These are phyloP conservation scores for Leucozona laternaria DNA, from an alignment of 2,888 invertebrate species.

Conservation along the genomic window DNA sequence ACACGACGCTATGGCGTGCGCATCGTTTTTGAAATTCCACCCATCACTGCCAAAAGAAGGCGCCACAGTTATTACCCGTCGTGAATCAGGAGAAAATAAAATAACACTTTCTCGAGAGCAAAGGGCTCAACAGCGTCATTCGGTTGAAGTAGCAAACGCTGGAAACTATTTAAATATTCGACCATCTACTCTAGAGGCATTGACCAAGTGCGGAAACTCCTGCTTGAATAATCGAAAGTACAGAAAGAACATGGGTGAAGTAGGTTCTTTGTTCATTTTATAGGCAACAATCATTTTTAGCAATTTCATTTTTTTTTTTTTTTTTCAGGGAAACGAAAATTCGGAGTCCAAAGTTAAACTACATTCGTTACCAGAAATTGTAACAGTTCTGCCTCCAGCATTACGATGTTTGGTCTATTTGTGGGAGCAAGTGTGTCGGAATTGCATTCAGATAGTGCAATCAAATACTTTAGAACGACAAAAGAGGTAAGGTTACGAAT, in stretches of 20 bases:
- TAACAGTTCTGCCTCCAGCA: constrained; percentile 93
- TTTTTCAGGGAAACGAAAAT: constrained; percentile 50
- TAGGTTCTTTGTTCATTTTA: constrained; percentile 27
- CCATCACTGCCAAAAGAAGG: constrained; percentile 93
- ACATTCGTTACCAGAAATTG: constrained; percentile 84
- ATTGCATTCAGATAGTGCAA: constrained; percentile 87
- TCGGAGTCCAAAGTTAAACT: constrained; percentile 79
- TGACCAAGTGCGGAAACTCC: constrained; percentile 91
- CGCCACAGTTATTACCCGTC: constrained; percentile 89
- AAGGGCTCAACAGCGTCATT: constrained; percentile 91
- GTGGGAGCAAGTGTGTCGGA: constrained; percentile 93
- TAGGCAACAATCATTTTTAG: background rate
- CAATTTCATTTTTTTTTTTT: background rate
- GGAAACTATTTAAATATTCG: constrained; percentile 91
- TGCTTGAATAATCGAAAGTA: constrained; percentile 90
- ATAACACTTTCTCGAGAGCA: constrained; percentile 84
- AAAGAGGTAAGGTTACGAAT: constrained; percentile 74
- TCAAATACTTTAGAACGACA: constrained; percentile 81
- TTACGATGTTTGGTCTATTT: constrained; percentile 93
- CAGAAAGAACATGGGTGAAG: constrained; percentile 81
- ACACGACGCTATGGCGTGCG: constrained; percentile 99
- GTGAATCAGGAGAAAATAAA: constrained; percentile 82
- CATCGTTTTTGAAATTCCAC: constrained; percentile 97
- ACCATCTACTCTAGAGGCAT: constrained; percentile 90
- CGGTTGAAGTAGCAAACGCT: constrained; percentile 91